These are phyloP conservation scores for Drosophila sechellia DNA, from an alignment of 1,140 invertebrate genomes.

Conservation along the genomic window DNA sequence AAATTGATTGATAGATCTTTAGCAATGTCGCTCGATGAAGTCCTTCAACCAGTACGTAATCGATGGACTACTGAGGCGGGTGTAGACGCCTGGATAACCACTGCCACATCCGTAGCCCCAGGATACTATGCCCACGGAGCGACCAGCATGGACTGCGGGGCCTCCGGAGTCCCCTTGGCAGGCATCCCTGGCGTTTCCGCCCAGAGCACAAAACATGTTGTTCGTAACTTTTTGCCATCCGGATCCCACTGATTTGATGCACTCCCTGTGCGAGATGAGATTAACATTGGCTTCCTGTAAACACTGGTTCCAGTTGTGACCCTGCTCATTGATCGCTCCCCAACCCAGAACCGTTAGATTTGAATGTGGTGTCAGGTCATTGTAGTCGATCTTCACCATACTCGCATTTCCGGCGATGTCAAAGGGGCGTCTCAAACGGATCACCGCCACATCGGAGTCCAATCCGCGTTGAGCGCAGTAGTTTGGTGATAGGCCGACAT, in stretches of 20 bases:
- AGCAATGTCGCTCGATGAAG: conserved; percentile 29
- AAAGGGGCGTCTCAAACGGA: conserved; percentile 46
- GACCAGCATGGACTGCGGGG: conserved; percentile 35
- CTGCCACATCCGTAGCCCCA: conserved; percentile 85
- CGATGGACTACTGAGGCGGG: conserved; percentile 29
- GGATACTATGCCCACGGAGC: conserved; percentile 85
- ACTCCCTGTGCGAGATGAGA: conserved; percentile 5
- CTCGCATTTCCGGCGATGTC: conserved; percentile 18
- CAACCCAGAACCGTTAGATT: conserved; percentile 61
- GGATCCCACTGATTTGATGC: conserved; percentile 1
- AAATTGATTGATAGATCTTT: background rate
- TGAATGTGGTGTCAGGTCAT: conserved; percentile 16
- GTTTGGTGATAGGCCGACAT: conserved; percentile 5
- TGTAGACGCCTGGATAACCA: conserved; percentile 87
- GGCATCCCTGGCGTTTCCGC: conserved; percentile 48
- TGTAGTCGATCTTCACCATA: conserved; percentile 42
- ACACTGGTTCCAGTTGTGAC: conserved; percentile 33
- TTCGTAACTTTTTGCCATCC: conserved; percentile 10
- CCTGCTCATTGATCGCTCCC: conserved; percentile 20
- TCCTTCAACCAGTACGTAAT: conserved; percentile 40
- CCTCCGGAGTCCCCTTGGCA: conserved; percentile 69
- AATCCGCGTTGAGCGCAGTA: conserved; percentile 10
- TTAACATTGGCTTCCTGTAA: conserved; percentile 40
- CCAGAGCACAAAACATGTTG: conserved; percentile 85
- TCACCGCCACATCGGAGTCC: conserved; percentile 65